Evolutionary conservation across 2,797 vertebrate genomes (phyloP), one percentile per base, ranked within the genome.

Genomic region (Sebastes trivittatus): DNA sequence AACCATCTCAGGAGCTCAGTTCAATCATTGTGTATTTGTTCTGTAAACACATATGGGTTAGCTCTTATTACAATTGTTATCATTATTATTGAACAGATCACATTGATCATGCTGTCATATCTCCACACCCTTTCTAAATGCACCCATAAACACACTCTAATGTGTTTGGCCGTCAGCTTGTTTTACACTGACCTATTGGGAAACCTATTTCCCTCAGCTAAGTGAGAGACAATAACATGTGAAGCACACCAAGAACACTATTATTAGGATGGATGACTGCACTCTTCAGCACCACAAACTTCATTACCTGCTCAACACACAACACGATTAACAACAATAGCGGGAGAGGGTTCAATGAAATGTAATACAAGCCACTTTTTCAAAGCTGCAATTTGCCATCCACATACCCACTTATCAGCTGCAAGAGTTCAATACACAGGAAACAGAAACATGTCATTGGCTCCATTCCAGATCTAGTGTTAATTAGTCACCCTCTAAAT

Each of bases 221-320:
- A 89, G 81, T 87, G 77, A 87, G 77, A 83, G 77, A 87, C 81
- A 86, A 87, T 73, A 82, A 62, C 82, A 84, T 86, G 83, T 81
- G 76, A 88, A 90, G 80, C 77, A 82, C 72, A 88, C 63, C 34
- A 71, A 52, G 22, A 85, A 59, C 32, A 20, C 46, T 27, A 25
- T 74, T 66, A 90, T 89, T 79, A 84, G 84, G 71, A 90, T 65
- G 55, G 80, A 91, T 80, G 72, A 79, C 56, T 64, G 58, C 61
- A 66, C 72, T 78, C 67, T 34, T 30, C 64, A 66, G 68, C 30
- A n/a, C 16, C 27, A 78, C 68, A 87, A 86, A 88, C 81, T 77
- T 90, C 78, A 90, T 90, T 83, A 90, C 72, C 83, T 83, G 72
- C 82, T 87, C 86, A 87, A 78, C 18, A 88, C 83, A 78, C 65